These are phyloP conservation scores for Ornithoptera priamus DNA, from an alignment of 2,888 invertebrate genomes.

Conservation along the genomic window DNA sequence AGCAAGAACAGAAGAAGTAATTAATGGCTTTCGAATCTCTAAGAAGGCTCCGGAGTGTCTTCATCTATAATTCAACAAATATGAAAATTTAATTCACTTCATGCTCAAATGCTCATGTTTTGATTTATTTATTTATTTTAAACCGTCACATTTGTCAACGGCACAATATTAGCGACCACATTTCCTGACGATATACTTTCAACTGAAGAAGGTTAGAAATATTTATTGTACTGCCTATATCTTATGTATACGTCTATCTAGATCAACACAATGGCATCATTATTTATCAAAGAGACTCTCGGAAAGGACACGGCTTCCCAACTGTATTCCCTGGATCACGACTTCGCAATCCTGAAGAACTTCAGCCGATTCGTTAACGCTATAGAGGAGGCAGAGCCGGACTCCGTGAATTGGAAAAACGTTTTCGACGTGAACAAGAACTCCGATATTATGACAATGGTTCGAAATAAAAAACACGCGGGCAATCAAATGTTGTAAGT, in stretches of 20 bases:
- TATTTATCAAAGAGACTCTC: slow-evolving; percentile 67
- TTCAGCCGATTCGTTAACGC: slow-evolving; percentile 50
- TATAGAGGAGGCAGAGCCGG: slow-evolving; percentile 38
- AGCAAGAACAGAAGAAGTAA: no score
- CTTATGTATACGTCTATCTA: slow-evolving; percentile 36
- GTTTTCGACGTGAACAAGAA: slow-evolving; percentile 50
- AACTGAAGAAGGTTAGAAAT: no score
- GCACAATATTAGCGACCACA: no score
- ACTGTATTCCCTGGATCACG: slow-evolving; percentile 61
- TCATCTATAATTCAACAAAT: no score
- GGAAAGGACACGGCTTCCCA: slow-evolving; percentile 64
- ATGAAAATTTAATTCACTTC: no score
- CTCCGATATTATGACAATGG: slow-evolving; percentile 52
- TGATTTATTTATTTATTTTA: no score
- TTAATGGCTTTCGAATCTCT: no score
- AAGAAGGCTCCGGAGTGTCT: no score
- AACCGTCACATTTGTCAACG: no score
- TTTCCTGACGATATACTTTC: no score
- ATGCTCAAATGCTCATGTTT: no score
- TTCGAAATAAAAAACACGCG: slow-evolving; percentile 48
- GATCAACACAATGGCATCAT: slow-evolving; percentile 72
- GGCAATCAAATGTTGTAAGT: slow-evolving; percentile 69
- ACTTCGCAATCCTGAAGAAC: slow-evolving; percentile 56
- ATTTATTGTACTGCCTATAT: no score
- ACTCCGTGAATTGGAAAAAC: slow-evolving; percentile 44